Evolutionary conservation across 1,140 invertebrate genomes (phyloP).

Genomic region (Mya arenaria): DNA sequence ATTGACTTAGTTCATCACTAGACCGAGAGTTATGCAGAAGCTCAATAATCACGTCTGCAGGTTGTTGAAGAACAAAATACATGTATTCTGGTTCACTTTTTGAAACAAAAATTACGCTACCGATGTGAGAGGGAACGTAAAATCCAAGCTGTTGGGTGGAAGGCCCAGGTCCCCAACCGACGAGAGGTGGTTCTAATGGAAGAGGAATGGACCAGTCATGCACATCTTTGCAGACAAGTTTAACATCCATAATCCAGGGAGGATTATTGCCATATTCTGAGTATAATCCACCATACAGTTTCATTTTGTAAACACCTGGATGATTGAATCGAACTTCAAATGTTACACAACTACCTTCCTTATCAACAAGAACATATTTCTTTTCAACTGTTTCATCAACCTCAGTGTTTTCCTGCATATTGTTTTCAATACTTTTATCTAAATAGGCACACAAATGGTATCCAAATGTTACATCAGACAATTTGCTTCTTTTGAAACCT

Average conservation of each 20-base stretch:
- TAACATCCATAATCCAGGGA: slow-evolving; percentile 40
- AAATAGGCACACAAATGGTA: slow-evolving; percentile 30
- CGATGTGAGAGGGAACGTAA: slow-evolving; percentile 26
- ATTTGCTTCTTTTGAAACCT: background rate
- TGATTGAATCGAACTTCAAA: slow-evolving; percentile 39
- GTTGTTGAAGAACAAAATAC: slow-evolving; percentile 23
- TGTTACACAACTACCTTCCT: slow-evolving; percentile 2
- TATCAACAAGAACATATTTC: slow-evolving; percentile 36
- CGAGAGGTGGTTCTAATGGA: slow-evolving; percentile 35
- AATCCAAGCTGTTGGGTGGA: slow-evolving; percentile 16
- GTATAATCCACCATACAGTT: slow-evolving; percentile 28
- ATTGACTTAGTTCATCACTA: background rate
- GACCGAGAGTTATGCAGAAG: slow-evolving; percentile 5
- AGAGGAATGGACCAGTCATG: background rate
- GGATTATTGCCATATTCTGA: slow-evolving; percentile 26
- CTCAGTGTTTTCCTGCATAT: background rate
- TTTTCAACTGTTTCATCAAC: background rate
- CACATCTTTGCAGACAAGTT: slow-evolving; percentile 14
- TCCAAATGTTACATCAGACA: slow-evolving; percentile 35
- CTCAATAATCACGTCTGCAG: background rate
- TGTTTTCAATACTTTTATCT: background rate
- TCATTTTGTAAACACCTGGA: slow-evolving; percentile 17
- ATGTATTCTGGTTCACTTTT: slow-evolving; percentile 10
- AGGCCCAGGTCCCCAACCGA: slow-evolving; percentile 44
- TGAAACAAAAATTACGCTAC: slow-evolving; percentile 7